Conservation (phyloP, 2,888 invertebrate genomes). For the Ichneumon xanthorius region DNA sequence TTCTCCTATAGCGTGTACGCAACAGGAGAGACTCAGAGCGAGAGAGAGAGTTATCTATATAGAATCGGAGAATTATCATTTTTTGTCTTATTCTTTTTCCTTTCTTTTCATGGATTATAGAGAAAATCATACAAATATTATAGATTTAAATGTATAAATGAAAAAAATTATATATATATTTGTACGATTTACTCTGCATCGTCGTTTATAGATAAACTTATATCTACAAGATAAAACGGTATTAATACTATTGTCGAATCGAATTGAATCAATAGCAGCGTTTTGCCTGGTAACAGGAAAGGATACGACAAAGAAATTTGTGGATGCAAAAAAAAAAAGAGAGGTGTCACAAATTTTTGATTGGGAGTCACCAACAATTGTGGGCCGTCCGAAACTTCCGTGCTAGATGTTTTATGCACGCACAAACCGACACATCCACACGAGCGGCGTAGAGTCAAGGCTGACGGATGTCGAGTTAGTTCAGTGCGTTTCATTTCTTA, state of each 20-base stretch:
- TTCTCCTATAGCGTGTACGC: slow-evolving; percentile 11
- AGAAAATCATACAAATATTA: slow-evolving; percentile 1
- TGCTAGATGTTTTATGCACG: not conserved
- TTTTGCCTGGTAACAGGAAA: not conserved
- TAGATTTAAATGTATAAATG: not conserved
- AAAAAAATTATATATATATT: not conserved
- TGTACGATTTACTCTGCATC: not conserved
- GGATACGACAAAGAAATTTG: not conserved
- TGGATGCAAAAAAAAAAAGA: not conserved
- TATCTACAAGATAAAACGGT: not conserved
- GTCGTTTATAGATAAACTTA: not conserved
- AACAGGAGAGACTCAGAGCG: slow-evolving; percentile 49
- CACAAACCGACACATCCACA: no score
- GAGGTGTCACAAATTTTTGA: not conserved
- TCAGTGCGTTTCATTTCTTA: not conserved
- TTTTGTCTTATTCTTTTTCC: not conserved
- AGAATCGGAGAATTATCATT: slow-evolving; percentile 37
- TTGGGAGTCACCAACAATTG: not conserved
- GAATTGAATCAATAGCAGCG: no score
- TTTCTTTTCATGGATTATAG: not conserved
- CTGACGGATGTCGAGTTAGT: not conserved
- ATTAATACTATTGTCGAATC: not conserved
- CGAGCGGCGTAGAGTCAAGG: not conserved
- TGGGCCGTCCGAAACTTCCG: not conserved
- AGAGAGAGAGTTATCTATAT: slow-evolving; percentile 15